Percentiles rank a stretch among this genome's conserved stretches.
phyloP scores from a whole-genome alignment of 30 jellyfish, hydroid and myxozoan genomes.

The Hydractinia echinata region DNA sequence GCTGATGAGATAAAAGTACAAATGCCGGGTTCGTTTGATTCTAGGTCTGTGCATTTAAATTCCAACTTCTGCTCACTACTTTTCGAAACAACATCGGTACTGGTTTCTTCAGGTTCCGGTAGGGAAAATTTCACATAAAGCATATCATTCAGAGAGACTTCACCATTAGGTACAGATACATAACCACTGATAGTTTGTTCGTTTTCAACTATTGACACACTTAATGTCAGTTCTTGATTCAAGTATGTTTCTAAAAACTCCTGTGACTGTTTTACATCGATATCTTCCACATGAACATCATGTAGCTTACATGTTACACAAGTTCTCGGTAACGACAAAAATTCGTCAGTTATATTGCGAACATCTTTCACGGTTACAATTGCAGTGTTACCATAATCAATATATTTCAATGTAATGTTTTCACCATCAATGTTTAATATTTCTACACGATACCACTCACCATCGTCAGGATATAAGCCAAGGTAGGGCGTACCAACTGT shows the following conservation, averaged over 20 bases:
- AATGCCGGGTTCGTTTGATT: background rate
- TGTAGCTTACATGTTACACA: constrained; percentile 38
- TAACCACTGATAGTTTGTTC: constrained; percentile 29
- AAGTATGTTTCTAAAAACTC: background rate
- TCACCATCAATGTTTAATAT: background rate
- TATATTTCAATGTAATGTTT: background rate
- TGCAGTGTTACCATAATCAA: constrained; percentile 44
- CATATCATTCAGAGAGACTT: constrained; percentile 41
- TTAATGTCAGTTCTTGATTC: constrained; percentile 29
- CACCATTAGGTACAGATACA: constrained; percentile 16
- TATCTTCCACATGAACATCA: constrained; percentile 17
- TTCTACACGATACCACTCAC: constrained; percentile 42
- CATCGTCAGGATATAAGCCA: background rate
- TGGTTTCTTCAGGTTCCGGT: background rate
- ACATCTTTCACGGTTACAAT: constrained; percentile 20
- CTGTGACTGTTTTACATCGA: constrained; percentile 3
- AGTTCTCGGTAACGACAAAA: constrained; percentile 20
- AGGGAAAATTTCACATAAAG: background rate
- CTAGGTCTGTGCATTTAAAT: background rate
- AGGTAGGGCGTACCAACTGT: constrained; percentile 5
- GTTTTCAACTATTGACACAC: constrained; percentile 15
- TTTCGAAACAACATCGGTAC: background rate
- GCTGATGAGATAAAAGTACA: constrained; percentile 28
- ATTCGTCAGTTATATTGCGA: constrained; percentile 15
- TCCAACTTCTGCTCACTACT: background rate